phyloP scores from a whole-genome alignment of 2,888 invertebrate genomes.

The Aspidiotus destructor region DNA sequence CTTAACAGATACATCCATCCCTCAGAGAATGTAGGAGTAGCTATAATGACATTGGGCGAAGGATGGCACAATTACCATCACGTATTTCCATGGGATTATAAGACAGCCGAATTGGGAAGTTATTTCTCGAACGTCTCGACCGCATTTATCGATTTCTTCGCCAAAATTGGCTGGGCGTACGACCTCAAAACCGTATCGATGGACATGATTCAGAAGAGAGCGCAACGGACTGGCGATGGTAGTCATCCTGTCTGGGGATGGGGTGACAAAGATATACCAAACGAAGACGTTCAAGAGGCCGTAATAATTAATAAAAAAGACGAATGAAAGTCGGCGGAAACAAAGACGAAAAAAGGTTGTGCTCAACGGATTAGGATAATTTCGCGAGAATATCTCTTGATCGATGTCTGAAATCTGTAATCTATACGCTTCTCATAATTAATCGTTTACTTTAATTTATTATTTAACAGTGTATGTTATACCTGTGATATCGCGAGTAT shows the following conservation, averaged over 20 bases:
- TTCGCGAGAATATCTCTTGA: too few species aligned
- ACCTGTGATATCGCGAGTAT: too few species aligned
- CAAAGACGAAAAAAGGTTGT: too few species aligned
- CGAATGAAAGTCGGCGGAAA: constrained; percentile 20
- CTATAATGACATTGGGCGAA: constrained; percentile 38
- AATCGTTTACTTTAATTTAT: too few species aligned
- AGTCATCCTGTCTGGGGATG: constrained; percentile 60
- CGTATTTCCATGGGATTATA: constrained; percentile 46
- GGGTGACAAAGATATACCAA: constrained; percentile 55
- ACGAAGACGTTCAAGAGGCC: constrained; percentile 38
- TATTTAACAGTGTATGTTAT: too few species aligned
- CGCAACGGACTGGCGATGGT: constrained; percentile 65
- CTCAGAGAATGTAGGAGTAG: constrained; percentile 38
- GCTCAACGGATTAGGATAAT: too few species aligned
- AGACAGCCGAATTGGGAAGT: constrained; percentile 39
- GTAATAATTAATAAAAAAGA: constrained; percentile 36
- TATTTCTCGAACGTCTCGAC: constrained; percentile 39
- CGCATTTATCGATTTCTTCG: constrained; percentile 50
- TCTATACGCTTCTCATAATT: too few species aligned
- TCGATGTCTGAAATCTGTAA: too few species aligned
- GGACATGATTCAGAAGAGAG: constrained; percentile 56
- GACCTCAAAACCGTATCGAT: constrained; percentile 64
- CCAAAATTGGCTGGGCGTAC: constrained; percentile 68
- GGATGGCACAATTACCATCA: constrained; percentile 52
- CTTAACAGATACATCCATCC: constrained; percentile 39